These are phyloP conservation scores for Sciurus carolinensis DNA, from an alignment of 2,797 vertebrate genomes.

Conservation along the genomic window DNA sequence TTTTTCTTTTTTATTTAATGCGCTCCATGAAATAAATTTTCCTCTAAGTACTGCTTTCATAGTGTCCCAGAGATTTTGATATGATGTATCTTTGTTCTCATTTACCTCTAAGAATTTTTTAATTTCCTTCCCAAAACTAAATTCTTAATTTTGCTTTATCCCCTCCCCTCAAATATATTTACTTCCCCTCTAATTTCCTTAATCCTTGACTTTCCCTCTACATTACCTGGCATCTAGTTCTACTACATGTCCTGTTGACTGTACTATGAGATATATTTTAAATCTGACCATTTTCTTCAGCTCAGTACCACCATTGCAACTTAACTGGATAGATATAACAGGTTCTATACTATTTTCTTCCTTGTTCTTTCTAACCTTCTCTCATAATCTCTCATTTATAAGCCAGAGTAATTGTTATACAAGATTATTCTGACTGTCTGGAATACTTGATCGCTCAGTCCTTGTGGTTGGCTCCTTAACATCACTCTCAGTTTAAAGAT, in stretches of 20 bases:
- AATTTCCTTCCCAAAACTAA: not conserved
- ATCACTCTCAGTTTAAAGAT: not conserved
- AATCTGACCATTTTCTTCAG: not conserved
- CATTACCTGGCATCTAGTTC: not conserved
- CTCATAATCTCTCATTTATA: not conserved
- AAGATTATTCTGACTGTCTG: not conserved
- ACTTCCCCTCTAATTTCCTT: not conserved
- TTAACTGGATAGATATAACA: not conserved
- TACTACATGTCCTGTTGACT: not conserved
- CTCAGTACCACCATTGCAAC: not conserved
- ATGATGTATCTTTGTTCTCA: too few species aligned
- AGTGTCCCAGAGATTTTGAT: too few species aligned
- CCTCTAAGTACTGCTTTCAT: too few species aligned
- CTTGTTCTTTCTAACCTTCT: not conserved
- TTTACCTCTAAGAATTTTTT: too few species aligned
- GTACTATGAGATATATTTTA: not conserved
- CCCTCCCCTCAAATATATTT: not conserved
- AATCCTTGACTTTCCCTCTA: not conserved
- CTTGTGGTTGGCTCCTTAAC: not conserved
- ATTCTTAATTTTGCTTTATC: slow-evolving; percentile 10
- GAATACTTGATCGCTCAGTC: not conserved
- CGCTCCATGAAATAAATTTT: too few species aligned
- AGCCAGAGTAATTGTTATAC: not conserved
- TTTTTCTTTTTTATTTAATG: too few species aligned
- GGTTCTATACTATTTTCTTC: not conserved